Conservation (phyloP, 2,797 vertebrate species). For the Mycteria americana region DNA sequence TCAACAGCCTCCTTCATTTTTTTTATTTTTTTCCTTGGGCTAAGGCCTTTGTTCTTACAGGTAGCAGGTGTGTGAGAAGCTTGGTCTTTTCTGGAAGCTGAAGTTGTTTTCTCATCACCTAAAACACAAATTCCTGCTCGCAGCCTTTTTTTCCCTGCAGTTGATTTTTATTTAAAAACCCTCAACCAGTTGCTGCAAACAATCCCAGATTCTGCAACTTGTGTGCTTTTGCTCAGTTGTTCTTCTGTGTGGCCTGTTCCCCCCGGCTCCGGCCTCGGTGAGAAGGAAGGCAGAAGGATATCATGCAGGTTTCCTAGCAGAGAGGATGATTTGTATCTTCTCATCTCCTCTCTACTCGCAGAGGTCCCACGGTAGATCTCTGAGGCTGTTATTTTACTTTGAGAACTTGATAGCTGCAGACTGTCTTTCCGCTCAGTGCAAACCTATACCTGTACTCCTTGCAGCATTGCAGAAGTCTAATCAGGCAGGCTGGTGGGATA, state of each 20-base stretch:
- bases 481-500: not conserved
- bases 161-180: not conserved
- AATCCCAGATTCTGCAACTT: not conserved
- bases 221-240: not conserved
- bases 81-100: not conserved
- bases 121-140: not conserved
- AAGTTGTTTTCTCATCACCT: not conserved
- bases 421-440: not conserved
- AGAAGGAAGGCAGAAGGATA: not conserved
- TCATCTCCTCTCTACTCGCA: not conserved
- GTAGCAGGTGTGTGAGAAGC: not conserved
- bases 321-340: not conserved
- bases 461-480: not conserved
- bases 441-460: not conserved
- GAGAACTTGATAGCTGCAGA: not conserved
- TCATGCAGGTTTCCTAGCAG: not conserved
- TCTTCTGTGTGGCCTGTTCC: not conserved
- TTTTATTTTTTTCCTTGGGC: not conserved
- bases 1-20: not conserved
- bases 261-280: fast-evolving
- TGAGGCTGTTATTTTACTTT: not conserved
- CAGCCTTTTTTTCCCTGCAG: not conserved
- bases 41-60: not conserved
- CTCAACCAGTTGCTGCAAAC: not conserved
- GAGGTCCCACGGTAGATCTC: not conserved